Evolutionary conservation across 2,113 vertebrate genomes (phyloP).

Genomic region (Pogonocichla stellata): DNA sequence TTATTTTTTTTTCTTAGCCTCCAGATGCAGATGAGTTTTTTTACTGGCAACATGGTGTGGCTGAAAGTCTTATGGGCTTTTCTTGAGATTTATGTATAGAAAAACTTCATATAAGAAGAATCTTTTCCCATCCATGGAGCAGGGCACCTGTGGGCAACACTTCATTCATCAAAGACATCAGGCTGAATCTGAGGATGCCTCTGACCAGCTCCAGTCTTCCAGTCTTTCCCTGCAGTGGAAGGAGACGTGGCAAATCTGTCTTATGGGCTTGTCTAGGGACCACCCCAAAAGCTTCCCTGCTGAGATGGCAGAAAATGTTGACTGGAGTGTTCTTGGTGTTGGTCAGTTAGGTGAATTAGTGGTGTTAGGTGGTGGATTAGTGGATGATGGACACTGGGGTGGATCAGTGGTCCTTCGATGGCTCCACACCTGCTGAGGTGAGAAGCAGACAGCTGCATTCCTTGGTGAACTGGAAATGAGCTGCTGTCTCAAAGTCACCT

Average conservation of each 20-base stretch:
- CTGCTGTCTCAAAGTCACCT: not conserved
- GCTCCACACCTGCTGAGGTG: not conserved
- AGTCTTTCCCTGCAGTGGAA: not conserved
- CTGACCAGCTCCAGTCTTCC: not conserved
- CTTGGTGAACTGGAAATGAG: not conserved
- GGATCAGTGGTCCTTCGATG: not conserved
- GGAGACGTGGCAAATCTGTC: not conserved
- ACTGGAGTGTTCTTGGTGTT: not conserved
- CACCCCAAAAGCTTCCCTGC: not conserved
- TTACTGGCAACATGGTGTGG: not conserved
- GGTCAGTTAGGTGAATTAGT: not conserved
- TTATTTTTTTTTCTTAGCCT: not conserved
- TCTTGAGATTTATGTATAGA: not conserved
- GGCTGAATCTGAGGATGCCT: not conserved
- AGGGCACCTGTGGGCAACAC: not conserved
- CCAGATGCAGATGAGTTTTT: not conserved
- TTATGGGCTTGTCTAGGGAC: not conserved
- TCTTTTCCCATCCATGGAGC: not conserved
- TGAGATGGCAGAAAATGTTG: not conserved
- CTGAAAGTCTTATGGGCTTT: not conserved
- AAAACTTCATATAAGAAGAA: not conserved
- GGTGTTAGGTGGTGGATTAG: not conserved
- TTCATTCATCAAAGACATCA: not conserved
- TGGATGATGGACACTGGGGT: not conserved
- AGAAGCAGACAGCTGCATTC: not conserved